Base-by-base conservation (phyloP, 2,888 invertebrate genomes). In the Athalia circularis region DNA sequence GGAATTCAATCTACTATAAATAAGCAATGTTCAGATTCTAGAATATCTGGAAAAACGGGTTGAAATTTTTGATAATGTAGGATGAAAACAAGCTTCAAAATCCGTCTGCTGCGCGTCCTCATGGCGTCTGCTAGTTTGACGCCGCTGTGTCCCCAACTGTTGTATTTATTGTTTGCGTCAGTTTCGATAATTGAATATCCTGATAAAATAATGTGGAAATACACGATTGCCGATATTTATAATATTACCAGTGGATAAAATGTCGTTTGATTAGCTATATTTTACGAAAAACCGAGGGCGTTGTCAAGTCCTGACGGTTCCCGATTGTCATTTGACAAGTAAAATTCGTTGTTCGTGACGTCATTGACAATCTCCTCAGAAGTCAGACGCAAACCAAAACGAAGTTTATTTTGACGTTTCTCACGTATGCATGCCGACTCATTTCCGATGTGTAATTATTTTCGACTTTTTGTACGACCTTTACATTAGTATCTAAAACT, bases 61-160 rank as follows among this genome's bases (percentile, higher is more conserved):
- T 48, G 64, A 47, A 45, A 47, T 57, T 54, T 29, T 9, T 43
- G 57, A 52, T 11, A 76, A 74, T 77, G 67, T 74, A 77, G 77
- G 74, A 77, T 45, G 54, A 78, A 65, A 78, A 78, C 78, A 13
- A 74, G 78, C 72, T 83, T 74, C 82, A 86, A 89, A 89, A 87
- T 83, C 88, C 90, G 90, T 90, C 90, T 90, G 90, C 90, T 90
- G 86, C 87, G 88, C 89, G 88, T 87, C 88, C 86, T 86, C 87
- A 90, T 90, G 90, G 89, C 90, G 90, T 90, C 90, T 90, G 90
- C 90, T 90, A 90, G 87, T 83, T 82, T 85, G 85, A 85, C 84
- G 86, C 88, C 84, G 83, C 84, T 82, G 80, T 68, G 50, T 77
- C 79, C 79, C 78, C 11, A 48, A 48, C 62, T 47, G 47, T 62